Conservation (phyloP, 2,888 invertebrate genomes). For the Xestoiulus laeticollis region DNA sequence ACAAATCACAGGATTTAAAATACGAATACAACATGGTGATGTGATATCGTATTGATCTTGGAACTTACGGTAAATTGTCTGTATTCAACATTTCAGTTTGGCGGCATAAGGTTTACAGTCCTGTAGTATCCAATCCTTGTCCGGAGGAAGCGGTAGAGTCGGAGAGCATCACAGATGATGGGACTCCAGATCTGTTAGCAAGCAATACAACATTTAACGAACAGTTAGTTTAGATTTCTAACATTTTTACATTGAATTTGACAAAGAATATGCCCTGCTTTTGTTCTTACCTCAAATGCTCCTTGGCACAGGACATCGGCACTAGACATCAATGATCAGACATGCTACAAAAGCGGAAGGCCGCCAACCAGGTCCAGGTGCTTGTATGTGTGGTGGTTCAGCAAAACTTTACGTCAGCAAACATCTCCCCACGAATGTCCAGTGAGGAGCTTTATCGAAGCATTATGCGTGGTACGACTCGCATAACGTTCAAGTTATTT, state of each 20-base stretch:
- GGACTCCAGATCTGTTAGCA: neutral
- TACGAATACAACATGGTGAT: too few relatives aligned
- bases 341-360: neutral
- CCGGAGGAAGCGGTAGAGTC: neutral
- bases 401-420: neutral
- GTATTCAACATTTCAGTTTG: conserved; percentile 1
- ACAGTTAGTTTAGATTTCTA: neutral
- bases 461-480: neutral
- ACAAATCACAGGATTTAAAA: too few relatives aligned
- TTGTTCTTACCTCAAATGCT: neutral
- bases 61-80: too few relatives aligned
- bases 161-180: neutral
- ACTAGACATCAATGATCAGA: neutral
- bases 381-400: neutral
- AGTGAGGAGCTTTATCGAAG: neutral
- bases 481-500: neutral
- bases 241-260: neutral
- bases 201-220: neutral
- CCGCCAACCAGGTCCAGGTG: neutral
- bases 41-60: too few relatives aligned
- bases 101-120: neutral
- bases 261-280: neutral
- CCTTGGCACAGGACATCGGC: neutral
- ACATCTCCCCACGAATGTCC: neutral
- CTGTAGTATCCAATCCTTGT: neutral